Base-by-base conservation (phyloP, 1,140 invertebrate genomes). In the Solen grandis region DNA sequence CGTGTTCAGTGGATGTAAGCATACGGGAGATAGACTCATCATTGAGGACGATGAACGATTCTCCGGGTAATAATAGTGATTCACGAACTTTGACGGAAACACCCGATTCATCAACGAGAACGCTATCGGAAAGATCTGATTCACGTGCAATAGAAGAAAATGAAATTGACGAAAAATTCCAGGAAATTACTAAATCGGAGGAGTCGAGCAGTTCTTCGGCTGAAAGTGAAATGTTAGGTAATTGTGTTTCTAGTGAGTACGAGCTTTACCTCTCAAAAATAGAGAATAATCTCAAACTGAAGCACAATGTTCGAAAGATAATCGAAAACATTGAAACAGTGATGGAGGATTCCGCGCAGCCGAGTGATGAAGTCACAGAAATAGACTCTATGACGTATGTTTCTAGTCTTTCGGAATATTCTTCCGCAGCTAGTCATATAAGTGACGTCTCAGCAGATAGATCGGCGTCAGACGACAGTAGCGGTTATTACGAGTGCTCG, bases 141-240 rank as follows among this genome's bases (percentile, higher is more conserved):
- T 68, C 63, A 68, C 50, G 75, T 78, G 75, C 75, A 78, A 78
- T 78, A 78, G 35, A 5, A 3, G 65, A 60, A 25, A 35, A 36
- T 35, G 63, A 68, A 38, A 33, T 2, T 8, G 46, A 52, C 25
- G 29, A 66, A 46, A 70, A 13, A 50, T 19, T 60, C 10, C 41
- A 29, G 33, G 16, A 46, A 60, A 8, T 46, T 19, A 46, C 8
- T 46, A 46, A 46, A 46, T 10, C 41, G 8, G 41, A 81, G 46
- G 88, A 89, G 50, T 88, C 85, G 13, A 78, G 83, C 29, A 87
- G 87, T 70, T 85, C 88, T 5, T 89, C 88, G 54, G 83, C 82
- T 76, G 88, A 86, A 72, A 84, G 86, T 73, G 85, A 87, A 29
- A 74, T 84, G 31, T 73, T 83, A 1, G 82, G 73, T 25, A 50